A percentile compares a stretch with the other conserved stretches of the same genome.
Conservation (phyloP, 1,140 invertebrate genomes). For the Andrena cerasifolii region DNA sequence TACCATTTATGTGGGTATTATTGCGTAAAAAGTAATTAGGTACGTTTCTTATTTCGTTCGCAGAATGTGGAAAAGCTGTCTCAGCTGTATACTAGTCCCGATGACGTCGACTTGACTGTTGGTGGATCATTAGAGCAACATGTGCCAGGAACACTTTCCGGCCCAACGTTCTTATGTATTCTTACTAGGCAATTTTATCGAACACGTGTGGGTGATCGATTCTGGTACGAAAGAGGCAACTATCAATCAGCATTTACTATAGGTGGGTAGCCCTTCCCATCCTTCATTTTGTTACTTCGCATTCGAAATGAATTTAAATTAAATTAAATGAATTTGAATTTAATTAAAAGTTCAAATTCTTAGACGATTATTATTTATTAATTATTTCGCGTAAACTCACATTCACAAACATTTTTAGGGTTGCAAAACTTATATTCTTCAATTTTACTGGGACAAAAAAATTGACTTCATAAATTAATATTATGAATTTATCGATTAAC, state of each 20-base stretch:
- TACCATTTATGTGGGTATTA: neutral
- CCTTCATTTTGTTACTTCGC: constrained; percentile 24
- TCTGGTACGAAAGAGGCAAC: constrained; percentile 91
- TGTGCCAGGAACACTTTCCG: constrained; percentile 90
- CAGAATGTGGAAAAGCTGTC: constrained; percentile 87
- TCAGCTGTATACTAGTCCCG: constrained; percentile 86
- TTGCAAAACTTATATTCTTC: too few species aligned
- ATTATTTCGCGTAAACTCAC: too few species aligned
- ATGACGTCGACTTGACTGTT: constrained; percentile 95
- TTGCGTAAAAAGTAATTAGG: neutral
- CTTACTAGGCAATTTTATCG: constrained; percentile 94
- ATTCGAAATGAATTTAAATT: too few species aligned
- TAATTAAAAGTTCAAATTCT: too few species aligned
- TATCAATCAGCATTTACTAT: constrained; percentile 87
- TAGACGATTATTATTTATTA: too few species aligned
- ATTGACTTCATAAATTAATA: too few species aligned
- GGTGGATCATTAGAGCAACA: constrained; percentile 91
- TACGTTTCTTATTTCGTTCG: too few species aligned
- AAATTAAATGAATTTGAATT: too few species aligned
- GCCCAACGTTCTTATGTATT: constrained; percentile 96
- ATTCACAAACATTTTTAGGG: too few species aligned
- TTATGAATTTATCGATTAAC: too few species aligned
- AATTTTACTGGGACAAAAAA: too few species aligned
- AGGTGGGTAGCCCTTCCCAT: constrained; percentile 82
- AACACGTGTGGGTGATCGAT: constrained; percentile 91